phyloP scores from a whole-genome alignment of 2,797 vertebrate genomes.

The Anniella stebbinsi region DNA sequence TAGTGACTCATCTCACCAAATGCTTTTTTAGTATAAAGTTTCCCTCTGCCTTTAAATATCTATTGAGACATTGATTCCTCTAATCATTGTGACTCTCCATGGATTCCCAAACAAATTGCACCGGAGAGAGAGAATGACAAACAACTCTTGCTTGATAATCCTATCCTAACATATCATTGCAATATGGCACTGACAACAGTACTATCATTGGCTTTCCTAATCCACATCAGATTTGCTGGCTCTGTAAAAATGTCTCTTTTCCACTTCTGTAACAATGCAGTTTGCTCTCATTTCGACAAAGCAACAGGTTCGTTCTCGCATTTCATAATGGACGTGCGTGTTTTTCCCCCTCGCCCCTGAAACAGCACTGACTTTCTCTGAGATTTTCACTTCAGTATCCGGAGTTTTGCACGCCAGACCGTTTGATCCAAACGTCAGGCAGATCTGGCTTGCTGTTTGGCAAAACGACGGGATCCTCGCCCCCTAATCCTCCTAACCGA shows the following conservation, averaged over 20 bases:
- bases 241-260: conserved; percentile 52
- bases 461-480: conserved; percentile 86
- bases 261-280: conserved; percentile 48
- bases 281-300: conserved; percentile 59
- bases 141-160: neutral
- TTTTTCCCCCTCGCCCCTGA: conserved; percentile 8
- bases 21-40: neutral
- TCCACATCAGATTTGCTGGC: conserved; percentile 59
- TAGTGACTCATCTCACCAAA: neutral
- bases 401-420: conserved; percentile 81
- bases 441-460: conserved; percentile 97
- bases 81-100: conserved; percentile 2
- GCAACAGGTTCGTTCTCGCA: conserved; percentile 50
- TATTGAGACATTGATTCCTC: conserved; percentile 1
- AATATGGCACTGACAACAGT: conserved; percentile 53
- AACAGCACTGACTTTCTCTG: conserved; percentile 36
- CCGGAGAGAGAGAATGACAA: conserved; percentile 33
- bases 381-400: conserved; percentile 77
- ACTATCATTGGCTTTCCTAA: neutral
- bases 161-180: conserved; percentile 17
- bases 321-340: conserved; percentile 22
- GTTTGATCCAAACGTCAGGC: conserved; percentile 97
- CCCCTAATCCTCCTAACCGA: conserved; percentile 84
- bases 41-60: conserved; percentile 29
- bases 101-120: conserved; percentile 45